Evolutionary conservation across 2,888 invertebrate species (phyloP).

Genomic region (Heliothis peltigera): DNA sequence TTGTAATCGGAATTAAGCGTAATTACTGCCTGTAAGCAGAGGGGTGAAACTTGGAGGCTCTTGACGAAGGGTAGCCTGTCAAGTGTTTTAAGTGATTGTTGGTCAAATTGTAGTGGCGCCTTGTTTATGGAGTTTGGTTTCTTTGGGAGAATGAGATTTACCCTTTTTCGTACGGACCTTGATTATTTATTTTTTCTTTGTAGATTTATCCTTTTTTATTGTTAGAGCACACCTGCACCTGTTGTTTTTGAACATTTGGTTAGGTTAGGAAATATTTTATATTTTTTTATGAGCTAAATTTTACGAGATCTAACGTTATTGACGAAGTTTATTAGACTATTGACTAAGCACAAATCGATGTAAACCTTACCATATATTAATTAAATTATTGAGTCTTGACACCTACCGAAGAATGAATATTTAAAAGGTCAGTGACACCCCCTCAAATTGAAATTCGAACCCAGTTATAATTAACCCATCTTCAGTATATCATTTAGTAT

Average conservation of each 20-base stretch:
- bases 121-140: not conserved
- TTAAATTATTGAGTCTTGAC: too few relatives aligned
- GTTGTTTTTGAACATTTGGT: too few relatives aligned
- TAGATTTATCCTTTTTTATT: not conserved
- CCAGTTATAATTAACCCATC: not conserved
- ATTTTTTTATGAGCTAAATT: too few relatives aligned
- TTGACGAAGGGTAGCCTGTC: not conserved
- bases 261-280: too few relatives aligned
- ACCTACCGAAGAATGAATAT: not conserved
- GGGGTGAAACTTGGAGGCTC: not conserved
- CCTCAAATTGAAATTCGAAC: too few relatives aligned
- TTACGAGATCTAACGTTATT: too few relatives aligned
- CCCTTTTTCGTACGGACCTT: too few relatives aligned
- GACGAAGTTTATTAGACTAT: too few relatives aligned
- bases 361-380: too few relatives aligned
- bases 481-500: not conserved
- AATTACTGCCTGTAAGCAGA: conserved; percentile 8
- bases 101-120: not conserved
- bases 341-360: too few relatives aligned
- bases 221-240: too few relatives aligned
- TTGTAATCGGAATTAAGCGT: conserved; percentile 17
- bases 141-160: not conserved
- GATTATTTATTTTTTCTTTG: too few relatives aligned
- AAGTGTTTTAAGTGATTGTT: not conserved
- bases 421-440: not conserved